A percentile compares a stretch with the other conserved stretches of the same genome.
Conservation (phyloP, 2,797 vertebrate species). For the Coendou prehensilis region DNA sequence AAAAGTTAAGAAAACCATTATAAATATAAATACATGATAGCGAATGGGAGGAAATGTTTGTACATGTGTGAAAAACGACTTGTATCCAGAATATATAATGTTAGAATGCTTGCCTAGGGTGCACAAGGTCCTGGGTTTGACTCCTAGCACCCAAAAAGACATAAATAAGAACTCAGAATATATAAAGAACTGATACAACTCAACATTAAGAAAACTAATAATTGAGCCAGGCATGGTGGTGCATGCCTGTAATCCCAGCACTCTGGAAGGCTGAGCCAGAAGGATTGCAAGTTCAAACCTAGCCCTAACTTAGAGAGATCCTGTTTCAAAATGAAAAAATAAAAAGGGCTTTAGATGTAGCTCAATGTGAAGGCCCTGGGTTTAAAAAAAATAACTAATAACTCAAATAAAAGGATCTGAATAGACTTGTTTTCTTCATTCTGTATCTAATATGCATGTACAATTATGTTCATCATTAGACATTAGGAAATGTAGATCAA, state of each 20-base stretch:
- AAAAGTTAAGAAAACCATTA: not conserved
- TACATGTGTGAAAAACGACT: not conserved
- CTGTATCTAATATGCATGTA: not conserved
- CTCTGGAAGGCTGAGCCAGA: not conserved
- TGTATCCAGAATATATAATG: not conserved
- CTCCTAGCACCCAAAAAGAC: not conserved
- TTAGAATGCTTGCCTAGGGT: not conserved
- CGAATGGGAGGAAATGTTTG: constrained; percentile 15
- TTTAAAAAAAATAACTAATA: not conserved
- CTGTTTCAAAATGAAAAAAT: not conserved
- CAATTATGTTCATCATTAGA: constrained; percentile 44
- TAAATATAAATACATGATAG: not conserved
- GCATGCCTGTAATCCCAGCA: not conserved
- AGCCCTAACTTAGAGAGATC: not conserved
- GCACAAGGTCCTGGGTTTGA: not conserved
- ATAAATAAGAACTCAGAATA: not conserved
- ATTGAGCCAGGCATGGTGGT: not conserved
- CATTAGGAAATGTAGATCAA: not conserved
- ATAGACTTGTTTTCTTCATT: not conserved
- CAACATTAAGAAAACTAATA: constrained; percentile 36
- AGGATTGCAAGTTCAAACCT: not conserved
- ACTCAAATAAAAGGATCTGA: not conserved
- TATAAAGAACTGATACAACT: not conserved
- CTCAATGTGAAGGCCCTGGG: not conserved
- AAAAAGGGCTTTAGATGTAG: not conserved